Base-by-base conservation (phyloP, 2,888 invertebrate species). In the Aphodius granarius region DNA sequence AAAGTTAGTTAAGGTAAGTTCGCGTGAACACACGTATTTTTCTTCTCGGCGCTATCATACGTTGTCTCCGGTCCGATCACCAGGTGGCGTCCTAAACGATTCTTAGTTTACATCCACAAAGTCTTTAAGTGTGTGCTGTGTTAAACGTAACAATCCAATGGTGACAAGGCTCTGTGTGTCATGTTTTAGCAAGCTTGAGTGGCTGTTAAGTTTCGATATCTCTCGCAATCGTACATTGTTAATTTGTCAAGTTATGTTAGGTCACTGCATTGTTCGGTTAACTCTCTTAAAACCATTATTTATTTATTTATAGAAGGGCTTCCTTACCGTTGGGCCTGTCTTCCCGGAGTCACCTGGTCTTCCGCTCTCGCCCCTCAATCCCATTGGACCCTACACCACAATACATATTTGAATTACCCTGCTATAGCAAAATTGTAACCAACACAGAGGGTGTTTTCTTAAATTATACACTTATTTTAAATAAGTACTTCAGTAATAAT, bases 251-350 rank as follows among this genome's bases (percentile, higher is more conserved):
- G 81, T 81, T 84, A 83, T 83, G 84, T 86, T 84, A 85, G 84
- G 83, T 86, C 85, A 86, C 85, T 86, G 84, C 84, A 84, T 84
- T 84, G 83, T 84, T 85, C 82, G 81, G 80, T 82, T 84, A 85
- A 84, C 84, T 83, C 81, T 81, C 72, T 65, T 65, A 65, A 19
- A 65, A 65, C 19, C 19, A 16, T 65, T 65, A 16, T 65, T 65
- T 65, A 13, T 62, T 62, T 13, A 85, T 81, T 83, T 83, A 84
- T 85, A 86, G 82, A 83, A 84, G 81, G 83, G 82, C 84, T 87
- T 86, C 90, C 94, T 93, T 91, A 95, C 95, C 93, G 92, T 90
- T 78, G 92, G 89, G 74, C 95, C 95, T 82, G 91, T 88, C 85
- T 94, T 94, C 80, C 95, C 95, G 82, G 91, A 89, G 85, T 93